A percentile compares a stretch with the other conserved stretches of the same genome.
These are phyloP conservation scores for Abramis brama DNA, from an alignment of 2,113 vertebrate species.

Conservation along the genomic window DNA sequence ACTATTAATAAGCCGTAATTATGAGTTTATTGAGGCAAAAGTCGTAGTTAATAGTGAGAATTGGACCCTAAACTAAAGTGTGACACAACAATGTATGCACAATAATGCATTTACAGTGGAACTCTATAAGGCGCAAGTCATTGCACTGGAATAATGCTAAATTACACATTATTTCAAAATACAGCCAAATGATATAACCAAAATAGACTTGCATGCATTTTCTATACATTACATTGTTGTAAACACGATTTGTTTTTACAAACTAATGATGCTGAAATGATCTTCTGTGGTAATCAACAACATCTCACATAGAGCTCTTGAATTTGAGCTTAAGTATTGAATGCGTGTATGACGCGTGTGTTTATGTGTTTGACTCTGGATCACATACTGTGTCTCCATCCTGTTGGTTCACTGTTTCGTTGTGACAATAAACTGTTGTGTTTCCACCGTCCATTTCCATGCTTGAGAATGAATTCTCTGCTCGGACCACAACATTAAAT, in stretches of 20 bases:
- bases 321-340: neutral
- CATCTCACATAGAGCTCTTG: neutral
- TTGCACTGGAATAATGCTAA: neutral
- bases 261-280: neutral
- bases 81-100: neutral
- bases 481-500: conserved; percentile 77
- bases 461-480: conserved; percentile 79
- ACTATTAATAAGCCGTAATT: too few relatives aligned
- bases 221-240: too few relatives aligned
- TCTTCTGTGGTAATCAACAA: neutral
- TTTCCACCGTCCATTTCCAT: conserved; percentile 77
- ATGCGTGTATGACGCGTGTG: neutral
- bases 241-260: neutral
- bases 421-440: conserved; percentile 73
- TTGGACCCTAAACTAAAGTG: too few relatives aligned
- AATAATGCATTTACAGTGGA: neutral
- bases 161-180: neutral
- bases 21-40: too few relatives aligned
- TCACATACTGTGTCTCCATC: conserved; percentile 12
- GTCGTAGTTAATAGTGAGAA: too few relatives aligned
- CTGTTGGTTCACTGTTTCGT: neutral
- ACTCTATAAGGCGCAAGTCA: neutral
- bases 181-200: neutral
- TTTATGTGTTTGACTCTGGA: neutral
- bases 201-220: neutral